Evolutionary conservation across 2,113 vertebrate genomes (phyloP), one percentile per base, ranked within the genome.

Genomic region (Mormyrus iriodes): DNA sequence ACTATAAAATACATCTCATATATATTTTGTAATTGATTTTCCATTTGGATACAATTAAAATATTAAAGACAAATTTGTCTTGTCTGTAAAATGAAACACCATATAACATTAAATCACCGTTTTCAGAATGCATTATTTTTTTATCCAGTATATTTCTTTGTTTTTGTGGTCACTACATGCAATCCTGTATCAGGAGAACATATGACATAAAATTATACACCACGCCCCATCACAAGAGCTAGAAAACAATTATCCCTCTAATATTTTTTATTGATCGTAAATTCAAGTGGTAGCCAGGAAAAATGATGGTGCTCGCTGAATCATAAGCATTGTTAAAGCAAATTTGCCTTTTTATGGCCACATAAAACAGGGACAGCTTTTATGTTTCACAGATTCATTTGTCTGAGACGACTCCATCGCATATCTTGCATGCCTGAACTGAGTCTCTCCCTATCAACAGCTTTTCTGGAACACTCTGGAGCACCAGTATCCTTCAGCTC

Each of bases 231-330:
- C 35, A 42, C 73, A 35, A 79, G 42, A 79, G 9, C 73, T 42
- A 42, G 73, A 79, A 79, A 79, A 79, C 35, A 79, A 79, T 79
- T 79, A 79, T 35, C 73, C 73, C 73, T 79, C 35, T 79, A 79
- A 79, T 79, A 79, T 79, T 79, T 79, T 79, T 79, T 42, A 79
- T 79, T 79, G 73, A 79, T 79, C n/a, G 31, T 79, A 79, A 69
- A 69, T 69, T 69, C 61, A 79, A 79, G 73, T 1, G 3, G 35
- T 39, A 42, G 73, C 13, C 15, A 42, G 73, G 35, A 19, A 35
- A 79, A 17, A 42, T 79, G 73, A 79, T 42, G 2, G 73, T 17
- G 6, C 35, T 79, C 73, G 7, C 13, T 39, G 73, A 39, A 79
- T 15, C 35, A 0, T 39, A 42, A 79, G 35, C 73, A 79, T 79